phyloP scores from a whole-genome alignment of 2,888 invertebrate genomes.

The Drosophila peninsularis region DNA sequence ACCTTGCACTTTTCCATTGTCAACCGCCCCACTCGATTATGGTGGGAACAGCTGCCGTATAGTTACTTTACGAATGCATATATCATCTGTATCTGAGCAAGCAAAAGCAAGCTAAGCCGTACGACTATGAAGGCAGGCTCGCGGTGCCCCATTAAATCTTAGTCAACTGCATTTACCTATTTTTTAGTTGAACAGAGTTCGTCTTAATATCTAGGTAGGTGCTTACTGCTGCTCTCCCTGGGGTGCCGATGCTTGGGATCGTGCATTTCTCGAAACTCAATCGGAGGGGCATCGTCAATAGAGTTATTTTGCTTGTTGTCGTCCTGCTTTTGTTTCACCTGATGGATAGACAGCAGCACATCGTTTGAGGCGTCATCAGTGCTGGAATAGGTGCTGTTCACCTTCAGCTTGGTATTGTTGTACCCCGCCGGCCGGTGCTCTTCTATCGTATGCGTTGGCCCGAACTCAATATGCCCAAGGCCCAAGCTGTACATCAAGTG shows the following conservation, averaged over 20 bases:
- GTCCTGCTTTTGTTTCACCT: constrained; percentile 10
- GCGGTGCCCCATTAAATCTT: background rate
- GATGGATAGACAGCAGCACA: constrained; percentile 40
- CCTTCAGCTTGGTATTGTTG: constrained; percentile 46
- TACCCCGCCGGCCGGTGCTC: constrained; percentile 82
- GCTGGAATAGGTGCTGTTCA: constrained; percentile 27
- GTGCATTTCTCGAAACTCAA: constrained; percentile 83
- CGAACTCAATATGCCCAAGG: constrained; percentile 87
- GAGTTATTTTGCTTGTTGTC: constrained; percentile 17
- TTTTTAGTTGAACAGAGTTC: background rate
- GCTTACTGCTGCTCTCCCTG: constrained; percentile 83
- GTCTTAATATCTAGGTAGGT: background rate
- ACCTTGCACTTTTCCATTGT: constrained; percentile 22
- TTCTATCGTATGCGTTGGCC: constrained; percentile 82
- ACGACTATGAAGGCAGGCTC: background rate
- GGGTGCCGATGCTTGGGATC: constrained; percentile 84
- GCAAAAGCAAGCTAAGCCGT: background rate
- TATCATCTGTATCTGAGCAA: background rate
- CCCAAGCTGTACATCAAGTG: constrained; percentile 88
- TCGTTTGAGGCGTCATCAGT: constrained; percentile 51
- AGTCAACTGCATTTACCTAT: background rate
- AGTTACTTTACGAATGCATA: background rate
- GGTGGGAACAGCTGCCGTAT: constrained; percentile 21
- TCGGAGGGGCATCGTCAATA: constrained; percentile 25
- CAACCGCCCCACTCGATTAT: constrained; percentile 1